These are phyloP conservation scores for Clinocottus analis DNA, from an alignment of 2,113 vertebrate species.

Conservation along the genomic window DNA sequence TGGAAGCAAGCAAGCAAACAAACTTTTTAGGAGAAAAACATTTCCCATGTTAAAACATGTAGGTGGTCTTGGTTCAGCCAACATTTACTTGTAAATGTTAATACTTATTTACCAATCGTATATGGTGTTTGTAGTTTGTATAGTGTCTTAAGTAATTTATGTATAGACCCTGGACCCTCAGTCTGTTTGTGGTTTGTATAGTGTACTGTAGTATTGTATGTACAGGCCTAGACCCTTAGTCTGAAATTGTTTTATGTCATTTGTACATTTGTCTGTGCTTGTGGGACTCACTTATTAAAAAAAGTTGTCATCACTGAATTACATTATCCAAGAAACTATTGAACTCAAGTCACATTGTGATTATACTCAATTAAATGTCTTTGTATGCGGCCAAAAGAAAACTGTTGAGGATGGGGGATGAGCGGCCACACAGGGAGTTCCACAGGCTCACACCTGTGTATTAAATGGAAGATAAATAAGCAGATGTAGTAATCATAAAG, in stretches of 20 bases:
- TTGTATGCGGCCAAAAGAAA: neutral
- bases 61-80: neutral
- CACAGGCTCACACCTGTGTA: constrained; percentile 5
- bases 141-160: neutral
- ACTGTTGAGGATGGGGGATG: neutral
- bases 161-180: neutral
- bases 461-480: constrained; percentile 40
- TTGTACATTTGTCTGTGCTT: neutral
- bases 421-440: constrained; percentile 24
- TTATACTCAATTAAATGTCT: neutral
- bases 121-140: neutral
- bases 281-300: neutral
- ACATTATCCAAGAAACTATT: neutral
- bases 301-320: neutral
- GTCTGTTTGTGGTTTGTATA: neutral
- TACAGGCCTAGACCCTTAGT: neutral
- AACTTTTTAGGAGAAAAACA: neutral
- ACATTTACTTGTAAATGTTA: neutral
- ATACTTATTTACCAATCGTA: neutral
- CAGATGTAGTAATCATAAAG: constrained; percentile 6
- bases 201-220: neutral
- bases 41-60: neutral
- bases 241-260: too few species aligned
- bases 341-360: neutral
- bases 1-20: neutral